These are phyloP conservation scores for Jordanella pulchra DNA, from an alignment of 2,797 vertebrate species.

Conservation along the genomic window DNA sequence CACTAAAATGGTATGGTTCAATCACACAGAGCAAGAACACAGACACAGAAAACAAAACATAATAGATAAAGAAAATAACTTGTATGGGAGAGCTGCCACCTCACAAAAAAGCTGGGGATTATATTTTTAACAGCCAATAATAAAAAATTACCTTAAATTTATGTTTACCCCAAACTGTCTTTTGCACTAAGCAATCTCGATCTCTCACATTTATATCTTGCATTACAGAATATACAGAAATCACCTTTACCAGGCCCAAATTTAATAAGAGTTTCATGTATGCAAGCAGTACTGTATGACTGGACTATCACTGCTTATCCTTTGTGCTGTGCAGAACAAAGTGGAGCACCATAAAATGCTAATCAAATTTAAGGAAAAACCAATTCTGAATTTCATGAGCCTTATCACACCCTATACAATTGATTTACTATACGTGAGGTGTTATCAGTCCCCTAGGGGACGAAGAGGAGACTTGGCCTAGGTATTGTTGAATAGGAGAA, in stretches of 20 bases:
- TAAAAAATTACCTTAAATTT: slow-evolving; percentile 1
- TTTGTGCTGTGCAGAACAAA: slow-evolving; percentile 54
- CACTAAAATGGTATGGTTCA: neutral
- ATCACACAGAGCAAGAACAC: neutral
- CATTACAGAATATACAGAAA: slow-evolving; percentile 33
- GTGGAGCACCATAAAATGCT: slow-evolving; percentile 66
- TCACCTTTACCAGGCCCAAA: slow-evolving; percentile 23
- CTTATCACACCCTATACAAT: slow-evolving; percentile 65
- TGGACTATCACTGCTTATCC: slow-evolving; percentile 44
- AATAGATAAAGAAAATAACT: neutral
- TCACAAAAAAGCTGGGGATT: neutral
- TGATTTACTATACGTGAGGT: slow-evolving; percentile 64
- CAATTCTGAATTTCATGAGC: slow-evolving; percentile 71
- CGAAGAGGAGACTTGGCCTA: slow-evolving; percentile 57
- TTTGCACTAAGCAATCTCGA: neutral
- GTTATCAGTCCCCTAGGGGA: slow-evolving; percentile 72
- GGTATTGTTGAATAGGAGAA: slow-evolving; percentile 47
- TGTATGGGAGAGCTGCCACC: neutral
- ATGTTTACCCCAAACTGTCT: neutral
- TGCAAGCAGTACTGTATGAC: slow-evolving; percentile 38
- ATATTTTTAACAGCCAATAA: slow-evolving; percentile 2
- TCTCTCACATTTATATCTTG: neutral
- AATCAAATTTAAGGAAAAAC: slow-evolving; percentile 72
- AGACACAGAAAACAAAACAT: neutral
- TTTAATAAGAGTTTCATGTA: slow-evolving; percentile 33